Evolutionary conservation across 2,888 invertebrate genomes (phyloP).

Genomic region (Chirona hameri): DNA sequence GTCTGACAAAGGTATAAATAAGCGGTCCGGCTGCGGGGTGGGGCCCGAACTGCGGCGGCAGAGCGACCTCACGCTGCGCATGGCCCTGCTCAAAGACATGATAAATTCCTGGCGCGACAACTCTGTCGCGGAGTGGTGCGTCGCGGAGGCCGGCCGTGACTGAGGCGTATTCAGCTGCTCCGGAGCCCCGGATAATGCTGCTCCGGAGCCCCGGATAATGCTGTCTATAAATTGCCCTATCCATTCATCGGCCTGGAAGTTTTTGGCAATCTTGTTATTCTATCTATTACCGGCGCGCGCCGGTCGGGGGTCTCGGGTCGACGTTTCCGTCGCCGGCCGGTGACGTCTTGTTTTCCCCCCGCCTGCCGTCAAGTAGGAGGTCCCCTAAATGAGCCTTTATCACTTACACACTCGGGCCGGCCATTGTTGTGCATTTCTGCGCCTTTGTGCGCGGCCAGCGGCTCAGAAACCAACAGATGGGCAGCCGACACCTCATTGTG

Average conservation of each 20-base stretch:
- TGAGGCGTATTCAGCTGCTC: too few species aligned
- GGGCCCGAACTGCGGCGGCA: neutral
- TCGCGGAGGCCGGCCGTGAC: neutral
- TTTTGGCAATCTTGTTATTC: constrained; percentile 26
- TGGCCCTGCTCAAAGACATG: neutral
- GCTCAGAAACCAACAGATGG: constrained; percentile 11
- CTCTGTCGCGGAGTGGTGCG: neutral
- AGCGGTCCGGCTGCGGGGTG: neutral
- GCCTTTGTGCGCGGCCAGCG: neutral
- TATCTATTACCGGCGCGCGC: constrained; percentile 3
- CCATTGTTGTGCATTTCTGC: constrained; percentile 8
- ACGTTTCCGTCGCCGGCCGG: neutral
- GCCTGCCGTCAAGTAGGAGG: neutral
- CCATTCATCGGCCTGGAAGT: constrained; percentile 13
- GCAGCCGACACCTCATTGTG: neutral
- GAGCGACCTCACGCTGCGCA: neutral
- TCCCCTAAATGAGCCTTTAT: constrained; percentile 26
- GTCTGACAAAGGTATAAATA: neutral
- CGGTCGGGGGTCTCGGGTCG: neutral
- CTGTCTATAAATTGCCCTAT: constrained; percentile 8
- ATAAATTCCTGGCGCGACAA: constrained; percentile 1
- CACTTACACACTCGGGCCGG: constrained; percentile 6
- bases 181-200: too few species aligned
- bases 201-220: neutral
- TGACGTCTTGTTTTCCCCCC: constrained; percentile 22